Conservation (phyloP, 2,888 invertebrate species). For the Bugulina stolonifera region DNA sequence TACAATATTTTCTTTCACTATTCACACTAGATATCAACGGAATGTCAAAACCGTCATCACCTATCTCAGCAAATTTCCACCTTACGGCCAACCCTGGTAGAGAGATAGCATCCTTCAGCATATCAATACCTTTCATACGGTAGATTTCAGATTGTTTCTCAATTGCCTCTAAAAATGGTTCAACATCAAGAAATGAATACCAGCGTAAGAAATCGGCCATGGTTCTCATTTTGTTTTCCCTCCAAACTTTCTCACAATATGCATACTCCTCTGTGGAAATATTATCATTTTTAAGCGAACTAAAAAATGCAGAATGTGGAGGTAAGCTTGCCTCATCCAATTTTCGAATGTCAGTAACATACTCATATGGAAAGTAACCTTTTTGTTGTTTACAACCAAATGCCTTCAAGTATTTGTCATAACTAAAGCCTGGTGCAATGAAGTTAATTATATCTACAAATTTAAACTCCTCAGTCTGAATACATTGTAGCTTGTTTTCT, state of each 20-base stretch:
- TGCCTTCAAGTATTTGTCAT: background rate
- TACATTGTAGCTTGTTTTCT: background rate
- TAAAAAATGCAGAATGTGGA: background rate
- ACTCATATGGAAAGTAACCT: background rate
- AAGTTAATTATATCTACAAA: background rate
- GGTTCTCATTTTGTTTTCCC: background rate
- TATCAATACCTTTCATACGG: background rate
- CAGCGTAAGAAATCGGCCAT: background rate
- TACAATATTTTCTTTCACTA: background rate
- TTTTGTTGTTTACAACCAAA: background rate
- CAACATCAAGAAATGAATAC: background rate
- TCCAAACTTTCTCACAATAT: background rate
- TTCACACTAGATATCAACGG: background rate
- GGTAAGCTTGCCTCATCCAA: background rate
- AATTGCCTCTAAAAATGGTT: background rate
- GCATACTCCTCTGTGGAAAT: background rate
- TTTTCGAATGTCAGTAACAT: background rate
- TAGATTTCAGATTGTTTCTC: background rate
- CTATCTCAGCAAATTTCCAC: background rate
- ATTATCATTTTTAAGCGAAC: background rate
- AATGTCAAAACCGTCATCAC: background rate
- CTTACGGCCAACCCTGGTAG: background rate
- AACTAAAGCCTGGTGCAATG: background rate
- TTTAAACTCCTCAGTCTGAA: background rate
- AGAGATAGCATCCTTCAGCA: background rate